Evolutionary conservation across 1,140 invertebrate species (phyloP).

Genomic region (Bombus fervidus): DNA sequence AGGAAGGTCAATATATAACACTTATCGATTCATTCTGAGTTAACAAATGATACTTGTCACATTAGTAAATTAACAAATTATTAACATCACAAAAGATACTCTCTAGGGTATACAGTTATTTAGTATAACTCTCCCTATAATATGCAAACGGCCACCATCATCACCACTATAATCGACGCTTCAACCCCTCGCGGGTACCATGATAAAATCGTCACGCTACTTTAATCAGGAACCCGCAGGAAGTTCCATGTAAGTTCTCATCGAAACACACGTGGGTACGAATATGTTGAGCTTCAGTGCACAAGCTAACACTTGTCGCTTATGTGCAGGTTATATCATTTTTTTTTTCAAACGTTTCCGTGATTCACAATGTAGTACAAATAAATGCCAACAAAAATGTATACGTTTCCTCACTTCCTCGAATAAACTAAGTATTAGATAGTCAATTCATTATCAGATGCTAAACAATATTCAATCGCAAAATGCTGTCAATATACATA

Average conservation of each 20-base stretch:
- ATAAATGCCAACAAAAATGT: not conserved
- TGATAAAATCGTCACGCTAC: slow-evolving; percentile 78
- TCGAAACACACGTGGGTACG: slow-evolving; percentile 69
- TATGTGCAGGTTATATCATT: slow-evolving; percentile 27
- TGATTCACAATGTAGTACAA: slow-evolving; percentile 13
- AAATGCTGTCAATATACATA: not conserved
- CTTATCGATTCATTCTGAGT: not conserved
- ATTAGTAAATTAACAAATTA: slow-evolving; percentile 22
- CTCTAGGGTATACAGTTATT: slow-evolving; percentile 11
- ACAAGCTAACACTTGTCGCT: slow-evolving; percentile 63
- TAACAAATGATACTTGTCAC: slow-evolving; percentile 33
- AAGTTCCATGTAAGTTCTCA: slow-evolving; percentile 77
- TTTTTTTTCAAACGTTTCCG: not conserved
- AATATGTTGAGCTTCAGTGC: slow-evolving; percentile 60
- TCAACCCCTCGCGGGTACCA: slow-evolving; percentile 73
- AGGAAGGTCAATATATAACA: not conserved
- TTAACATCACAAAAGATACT: slow-evolving; percentile 27
- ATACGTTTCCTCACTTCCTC: not conserved
- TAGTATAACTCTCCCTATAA: slow-evolving; percentile 13
- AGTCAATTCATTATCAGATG: not conserved
- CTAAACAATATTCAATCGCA: not conserved
- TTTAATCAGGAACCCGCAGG: slow-evolving; percentile 77
- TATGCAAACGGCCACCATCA: slow-evolving; percentile 44
- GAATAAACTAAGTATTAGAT: not conserved
- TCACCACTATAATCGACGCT: slow-evolving; percentile 64